phyloP scores from a whole-genome alignment of 1,140 invertebrate species.

The Meloidogyne floridensis region DNA sequence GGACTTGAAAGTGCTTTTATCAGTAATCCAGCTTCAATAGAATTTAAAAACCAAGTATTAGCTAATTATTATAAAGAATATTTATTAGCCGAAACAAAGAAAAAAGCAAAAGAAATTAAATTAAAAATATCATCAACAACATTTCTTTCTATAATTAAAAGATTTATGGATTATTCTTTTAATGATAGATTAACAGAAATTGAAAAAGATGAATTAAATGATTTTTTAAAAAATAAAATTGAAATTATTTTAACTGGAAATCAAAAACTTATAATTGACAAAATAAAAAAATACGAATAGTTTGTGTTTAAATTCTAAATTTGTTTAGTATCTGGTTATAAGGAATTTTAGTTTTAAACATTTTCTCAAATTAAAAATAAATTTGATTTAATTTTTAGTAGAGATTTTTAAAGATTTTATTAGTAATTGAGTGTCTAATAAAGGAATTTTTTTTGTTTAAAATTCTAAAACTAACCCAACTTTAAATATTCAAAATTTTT shows the following conservation, averaged over 20 bases:
- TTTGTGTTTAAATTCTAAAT: neutral
- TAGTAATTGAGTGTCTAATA: too few relatives aligned
- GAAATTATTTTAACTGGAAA: neutral
- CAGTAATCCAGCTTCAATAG: neutral
- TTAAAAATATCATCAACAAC: neutral
- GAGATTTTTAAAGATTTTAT: too few relatives aligned
- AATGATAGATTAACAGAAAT: neutral
- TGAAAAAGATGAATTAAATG: neutral
- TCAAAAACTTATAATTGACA: neutral
- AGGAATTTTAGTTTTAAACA: too few relatives aligned
- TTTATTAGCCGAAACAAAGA: neutral
- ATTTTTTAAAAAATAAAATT: neutral
- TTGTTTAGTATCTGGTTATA: too few relatives aligned
- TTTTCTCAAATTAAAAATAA: too few relatives aligned
- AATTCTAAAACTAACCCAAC: too few relatives aligned
- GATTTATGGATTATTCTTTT: neutral
- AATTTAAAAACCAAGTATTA: neutral
- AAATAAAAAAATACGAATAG: neutral
- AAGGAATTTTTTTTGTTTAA: too few relatives aligned
- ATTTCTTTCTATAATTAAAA: neutral
- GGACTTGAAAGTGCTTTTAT: neutral
- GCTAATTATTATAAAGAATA: neutral
- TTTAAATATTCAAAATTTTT: too few relatives aligned
- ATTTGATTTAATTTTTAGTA: neutral
- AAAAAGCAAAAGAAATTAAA: neutral